Conservation (phyloP, 2,113 vertebrate species). For the Scytalopus superciliaris region DNA sequence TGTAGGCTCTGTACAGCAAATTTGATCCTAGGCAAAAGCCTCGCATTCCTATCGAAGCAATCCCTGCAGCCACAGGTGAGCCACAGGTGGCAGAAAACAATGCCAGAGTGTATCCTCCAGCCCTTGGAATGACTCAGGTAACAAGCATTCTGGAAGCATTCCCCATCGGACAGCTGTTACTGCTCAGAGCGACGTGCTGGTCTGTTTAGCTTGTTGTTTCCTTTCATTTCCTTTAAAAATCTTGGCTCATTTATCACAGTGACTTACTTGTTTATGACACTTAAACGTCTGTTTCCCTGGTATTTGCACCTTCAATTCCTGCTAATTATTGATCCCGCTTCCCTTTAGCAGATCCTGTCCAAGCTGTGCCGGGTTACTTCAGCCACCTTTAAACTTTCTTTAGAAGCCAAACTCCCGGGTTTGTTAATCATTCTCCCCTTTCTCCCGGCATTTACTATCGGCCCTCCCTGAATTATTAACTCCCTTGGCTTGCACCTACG, state of each 20-base stretch:
- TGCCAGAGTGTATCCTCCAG: background rate
- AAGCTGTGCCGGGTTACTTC: background rate
- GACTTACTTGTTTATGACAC: background rate
- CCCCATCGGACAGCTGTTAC: background rate
- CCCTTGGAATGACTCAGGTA: background rate
- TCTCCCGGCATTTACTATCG: too few relatives aligned
- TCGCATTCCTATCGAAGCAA: background rate
- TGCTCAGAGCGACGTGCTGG: background rate
- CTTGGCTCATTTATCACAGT: background rate
- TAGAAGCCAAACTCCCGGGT: background rate
- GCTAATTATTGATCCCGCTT: background rate
- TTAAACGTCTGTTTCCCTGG: background rate
- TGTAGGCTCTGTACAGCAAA: background rate
- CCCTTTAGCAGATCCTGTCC: background rate
- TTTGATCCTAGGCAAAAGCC: background rate
- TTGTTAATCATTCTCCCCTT: background rate
- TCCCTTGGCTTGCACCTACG: background rate
- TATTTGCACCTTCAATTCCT: background rate
- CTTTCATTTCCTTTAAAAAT: background rate
- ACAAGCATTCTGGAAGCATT: too few relatives aligned
- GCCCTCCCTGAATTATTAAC: background rate
- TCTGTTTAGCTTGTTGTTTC: background rate
- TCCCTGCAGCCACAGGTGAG: background rate
- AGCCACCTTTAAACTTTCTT: background rate
- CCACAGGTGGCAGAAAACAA: background rate